phyloP scores from a whole-genome alignment of 1,140 invertebrate species.

The Proctacanthus coquilletti region DNA sequence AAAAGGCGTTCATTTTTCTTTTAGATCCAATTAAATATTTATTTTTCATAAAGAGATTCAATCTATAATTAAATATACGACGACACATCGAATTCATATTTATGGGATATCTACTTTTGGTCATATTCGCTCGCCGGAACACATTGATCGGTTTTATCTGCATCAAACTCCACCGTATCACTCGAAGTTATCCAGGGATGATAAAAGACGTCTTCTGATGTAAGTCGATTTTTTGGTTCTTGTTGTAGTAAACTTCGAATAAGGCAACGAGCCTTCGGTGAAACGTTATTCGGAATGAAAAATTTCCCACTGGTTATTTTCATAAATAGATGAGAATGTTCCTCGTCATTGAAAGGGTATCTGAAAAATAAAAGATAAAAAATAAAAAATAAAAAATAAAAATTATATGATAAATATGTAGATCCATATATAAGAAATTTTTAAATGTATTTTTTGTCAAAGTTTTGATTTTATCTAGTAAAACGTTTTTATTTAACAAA shows the following conservation, averaged over 20 bases:
- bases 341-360: constrained; percentile 86
- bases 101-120: no score
- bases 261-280: constrained; percentile 63
- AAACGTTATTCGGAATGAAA: constrained; percentile 65
- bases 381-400: no score
- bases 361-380: constrained; percentile 36
- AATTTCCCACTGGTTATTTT: constrained; percentile 79
- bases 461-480: no score
- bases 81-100: no score
- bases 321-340: constrained; percentile 67
- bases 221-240: constrained; percentile 65
- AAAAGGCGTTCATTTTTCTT: no score
- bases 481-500: no score
- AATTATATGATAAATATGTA: constrained; percentile 5
- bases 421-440: no score
- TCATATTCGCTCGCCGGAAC: no score
- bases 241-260: constrained; percentile 67
- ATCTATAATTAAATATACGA: no score
- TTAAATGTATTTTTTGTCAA: no score
- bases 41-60: no score
- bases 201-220: constrained; percentile 60
- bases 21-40: no score
- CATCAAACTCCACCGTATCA: constrained; percentile 34
- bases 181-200: constrained; percentile 68
- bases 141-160: constrained; percentile 8